These are phyloP conservation scores for Odontophorus gujanensis DNA, from an alignment of 2,113 vertebrate species.

Conservation along the genomic window DNA sequence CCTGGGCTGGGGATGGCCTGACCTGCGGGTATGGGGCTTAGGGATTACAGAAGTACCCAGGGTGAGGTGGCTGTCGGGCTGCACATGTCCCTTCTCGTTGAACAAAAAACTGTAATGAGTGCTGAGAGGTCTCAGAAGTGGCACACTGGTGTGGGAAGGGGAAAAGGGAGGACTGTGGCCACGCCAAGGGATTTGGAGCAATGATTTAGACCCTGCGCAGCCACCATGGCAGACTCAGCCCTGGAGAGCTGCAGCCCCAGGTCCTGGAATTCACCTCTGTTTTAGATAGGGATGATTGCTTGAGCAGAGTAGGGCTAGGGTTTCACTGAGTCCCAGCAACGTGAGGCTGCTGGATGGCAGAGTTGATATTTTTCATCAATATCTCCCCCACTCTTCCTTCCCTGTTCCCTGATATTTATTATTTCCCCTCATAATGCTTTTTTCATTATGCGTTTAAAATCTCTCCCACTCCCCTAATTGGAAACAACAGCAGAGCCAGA, in stretches of 20 bases:
- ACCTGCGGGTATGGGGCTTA: neutral
- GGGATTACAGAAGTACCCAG: no score
- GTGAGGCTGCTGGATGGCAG: neutral
- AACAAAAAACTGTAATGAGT: neutral
- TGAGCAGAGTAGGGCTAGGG: neutral
- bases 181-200: neutral
- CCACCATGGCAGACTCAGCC: neutral
- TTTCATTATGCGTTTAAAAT: neutral
- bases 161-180: no score
- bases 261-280: accelerated
- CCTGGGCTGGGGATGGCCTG: neutral
- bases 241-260: neutral
- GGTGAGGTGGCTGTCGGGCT: neutral
- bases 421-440: neutral
- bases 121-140: neutral
- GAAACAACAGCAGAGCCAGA: neutral
- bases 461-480: neutral
- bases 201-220: neutral
- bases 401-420: neutral
- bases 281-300: neutral
- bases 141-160: neutral
- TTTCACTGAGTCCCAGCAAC: neutral
- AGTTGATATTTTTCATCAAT: neutral
- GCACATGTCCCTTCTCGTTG: neutral
- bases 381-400: neutral